These are phyloP conservation scores for Diarsia brunnea DNA, from an alignment of 2,888 invertebrate genomes.

Conservation along the genomic window DNA sequence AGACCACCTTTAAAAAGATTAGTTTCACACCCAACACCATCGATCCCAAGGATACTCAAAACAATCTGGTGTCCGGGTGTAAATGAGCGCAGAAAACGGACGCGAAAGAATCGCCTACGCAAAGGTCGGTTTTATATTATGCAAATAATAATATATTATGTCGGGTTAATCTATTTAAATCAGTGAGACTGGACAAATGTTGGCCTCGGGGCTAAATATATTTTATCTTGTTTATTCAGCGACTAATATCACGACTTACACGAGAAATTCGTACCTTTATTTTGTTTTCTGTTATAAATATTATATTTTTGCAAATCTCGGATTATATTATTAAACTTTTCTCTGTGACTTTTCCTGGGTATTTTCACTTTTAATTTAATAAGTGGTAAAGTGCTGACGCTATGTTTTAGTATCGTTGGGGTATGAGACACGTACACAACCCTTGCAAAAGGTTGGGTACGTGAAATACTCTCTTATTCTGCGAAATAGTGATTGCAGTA, in stretches of 20 bases:
- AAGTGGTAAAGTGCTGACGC: conserved; percentile 18
- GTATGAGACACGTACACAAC: background rate
- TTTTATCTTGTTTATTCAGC: conserved; percentile 67
- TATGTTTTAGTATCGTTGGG: background rate
- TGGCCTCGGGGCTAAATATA: conserved; percentile 51
- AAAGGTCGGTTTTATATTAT: conserved; percentile 51
- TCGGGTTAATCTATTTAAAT: conserved; percentile 64
- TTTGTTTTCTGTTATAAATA: conserved; percentile 42
- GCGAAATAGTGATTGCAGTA: background rate
- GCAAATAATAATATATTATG: conserved; percentile 64
- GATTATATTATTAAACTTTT: conserved; percentile 46
- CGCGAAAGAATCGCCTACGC: conserved; percentile 44
- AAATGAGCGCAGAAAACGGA: conserved; percentile 42
- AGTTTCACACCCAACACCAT: background rate
- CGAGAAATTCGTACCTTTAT: conserved; percentile 42
- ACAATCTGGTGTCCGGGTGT: conserved; percentile 28
- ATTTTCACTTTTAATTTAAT: conserved; percentile 18
- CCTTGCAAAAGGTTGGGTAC: background rate
- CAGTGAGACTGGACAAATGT: conserved; percentile 56
- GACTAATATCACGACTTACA: conserved; percentile 53
- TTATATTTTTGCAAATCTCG: conserved; percentile 48
- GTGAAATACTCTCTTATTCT: background rate
- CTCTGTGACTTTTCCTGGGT: background rate
- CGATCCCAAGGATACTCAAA: conserved; percentile 31
- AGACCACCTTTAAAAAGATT: conserved; percentile 10